A percentile compares a stretch with the other conserved stretches of the same genome.
These are phyloP conservation scores for Eupithecia abbreviata DNA, from an alignment of 2,888 invertebrate species.

Conservation along the genomic window DNA sequence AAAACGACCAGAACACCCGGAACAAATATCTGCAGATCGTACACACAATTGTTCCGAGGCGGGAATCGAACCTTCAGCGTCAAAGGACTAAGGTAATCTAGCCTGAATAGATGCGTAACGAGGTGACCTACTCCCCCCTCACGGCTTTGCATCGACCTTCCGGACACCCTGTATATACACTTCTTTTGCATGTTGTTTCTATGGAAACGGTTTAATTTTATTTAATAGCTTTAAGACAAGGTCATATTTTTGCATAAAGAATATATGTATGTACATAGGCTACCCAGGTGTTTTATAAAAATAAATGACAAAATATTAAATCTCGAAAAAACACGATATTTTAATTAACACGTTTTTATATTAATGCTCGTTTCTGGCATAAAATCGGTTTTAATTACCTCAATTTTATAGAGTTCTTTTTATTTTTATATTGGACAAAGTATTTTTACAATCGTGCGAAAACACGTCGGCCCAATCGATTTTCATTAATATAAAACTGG, in stretches of 20 bases:
- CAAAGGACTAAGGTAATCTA: too few species aligned
- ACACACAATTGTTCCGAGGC: too few species aligned
- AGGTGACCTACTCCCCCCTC: too few species aligned
- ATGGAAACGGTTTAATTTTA: too few species aligned
- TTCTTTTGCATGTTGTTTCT: too few species aligned
- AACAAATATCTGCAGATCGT: too few species aligned
- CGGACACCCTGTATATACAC: too few species aligned
- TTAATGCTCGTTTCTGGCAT: constrained; percentile 1
- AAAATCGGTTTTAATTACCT: constrained; percentile 40
- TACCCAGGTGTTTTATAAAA: constrained; percentile 46
- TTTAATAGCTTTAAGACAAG: not conserved
- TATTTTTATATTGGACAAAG: constrained; percentile 41
- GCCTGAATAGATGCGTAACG: too few species aligned
- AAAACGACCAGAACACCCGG: too few species aligned
- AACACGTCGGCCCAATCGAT: not conserved
- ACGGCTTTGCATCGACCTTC: too few species aligned
- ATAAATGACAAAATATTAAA: not conserved
- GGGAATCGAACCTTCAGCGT: too few species aligned
- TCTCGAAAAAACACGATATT: constrained; percentile 35
- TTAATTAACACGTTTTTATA: constrained; percentile 46
- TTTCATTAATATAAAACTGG: not conserved
- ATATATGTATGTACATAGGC: not conserved
- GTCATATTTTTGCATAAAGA: not conserved
- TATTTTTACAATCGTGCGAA: constrained; percentile 42
- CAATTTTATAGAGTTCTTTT: constrained; percentile 33